phyloP scores from a whole-genome alignment of 2,113 vertebrate species.

The Siphamia tubifer region DNA sequence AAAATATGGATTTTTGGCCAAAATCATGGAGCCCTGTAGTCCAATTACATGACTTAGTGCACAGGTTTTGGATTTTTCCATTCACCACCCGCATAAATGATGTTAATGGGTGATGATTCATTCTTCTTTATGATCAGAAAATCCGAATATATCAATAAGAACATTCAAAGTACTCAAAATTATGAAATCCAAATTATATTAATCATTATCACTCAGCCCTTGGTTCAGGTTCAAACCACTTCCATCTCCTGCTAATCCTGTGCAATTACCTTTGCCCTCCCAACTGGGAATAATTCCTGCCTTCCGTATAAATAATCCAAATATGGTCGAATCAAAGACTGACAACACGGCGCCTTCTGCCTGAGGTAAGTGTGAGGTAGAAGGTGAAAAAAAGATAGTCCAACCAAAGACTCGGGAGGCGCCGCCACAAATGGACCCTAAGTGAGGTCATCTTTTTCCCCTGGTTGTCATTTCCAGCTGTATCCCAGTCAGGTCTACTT shows the following conservation, averaged over 20 bases:
- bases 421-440: conserved; percentile 3
- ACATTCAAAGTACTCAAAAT: not conserved
- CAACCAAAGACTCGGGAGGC: conserved; percentile 21
- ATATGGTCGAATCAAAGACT: not conserved
- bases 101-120: no score
- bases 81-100: no score
- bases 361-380: conserved; percentile 8
- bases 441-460: conserved; percentile 48
- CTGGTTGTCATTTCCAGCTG: conserved; percentile 42
- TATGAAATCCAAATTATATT: no score
- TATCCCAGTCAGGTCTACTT: conserved; percentile 23
- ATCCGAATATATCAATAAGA: no score
- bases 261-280: not conserved
- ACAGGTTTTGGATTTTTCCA: no score
- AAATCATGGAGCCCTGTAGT: no score
- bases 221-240: not conserved
- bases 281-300: conserved; percentile 38
- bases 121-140: no score
- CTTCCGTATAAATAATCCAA: conserved; percentile 17
- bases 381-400: conserved; percentile 8
- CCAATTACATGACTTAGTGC: no score
- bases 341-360: conserved; percentile 41
- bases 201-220: no score
- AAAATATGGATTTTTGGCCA: no score
- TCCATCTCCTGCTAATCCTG: not conserved